A percentile compares a stretch with the other conserved stretches of the same genome.
Evolutionary conservation across 64 coral and sea anemone genomes (phyloP).

Genomic region (Stylophora pistillata): DNA sequence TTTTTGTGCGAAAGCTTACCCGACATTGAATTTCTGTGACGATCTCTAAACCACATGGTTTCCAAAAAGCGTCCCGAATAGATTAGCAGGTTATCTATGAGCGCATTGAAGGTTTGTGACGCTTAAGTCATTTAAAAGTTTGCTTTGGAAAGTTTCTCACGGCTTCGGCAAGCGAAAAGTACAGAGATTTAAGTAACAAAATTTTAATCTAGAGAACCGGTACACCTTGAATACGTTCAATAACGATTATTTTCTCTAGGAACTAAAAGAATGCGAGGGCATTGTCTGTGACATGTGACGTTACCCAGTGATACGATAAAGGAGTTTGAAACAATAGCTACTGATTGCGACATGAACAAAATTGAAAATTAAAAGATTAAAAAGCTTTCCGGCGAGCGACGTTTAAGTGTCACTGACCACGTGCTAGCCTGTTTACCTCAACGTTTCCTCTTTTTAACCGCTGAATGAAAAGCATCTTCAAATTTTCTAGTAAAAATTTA

Average conservation of each 20-base stretch:
- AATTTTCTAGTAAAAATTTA: background rate
- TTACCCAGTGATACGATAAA: background rate
- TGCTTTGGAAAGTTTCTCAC: background rate
- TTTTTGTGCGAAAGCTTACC: background rate
- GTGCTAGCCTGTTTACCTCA: no score
- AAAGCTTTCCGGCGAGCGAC: background rate
- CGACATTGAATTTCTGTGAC: background rate
- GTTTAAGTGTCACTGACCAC: background rate
- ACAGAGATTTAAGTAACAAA: constrained; percentile 1
- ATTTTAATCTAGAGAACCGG: background rate
- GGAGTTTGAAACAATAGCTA: constrained; percentile 3
- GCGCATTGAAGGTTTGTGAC: background rate
- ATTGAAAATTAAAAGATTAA: background rate
- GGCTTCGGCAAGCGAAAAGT: background rate
- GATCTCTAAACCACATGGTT: background rate
- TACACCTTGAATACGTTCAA: constrained; percentile 6
- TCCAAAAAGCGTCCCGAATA: no score
- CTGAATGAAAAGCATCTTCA: background rate
- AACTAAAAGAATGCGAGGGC: background rate
- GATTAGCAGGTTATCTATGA: no score
- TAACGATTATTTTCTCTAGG: background rate
- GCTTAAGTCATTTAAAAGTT: background rate
- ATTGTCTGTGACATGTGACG: background rate
- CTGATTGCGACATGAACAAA: constrained; percentile 1
- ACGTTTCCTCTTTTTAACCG: background rate